phyloP scores from a whole-genome alignment of 2,888 invertebrate species.

The Agrypnus murinus region DNA sequence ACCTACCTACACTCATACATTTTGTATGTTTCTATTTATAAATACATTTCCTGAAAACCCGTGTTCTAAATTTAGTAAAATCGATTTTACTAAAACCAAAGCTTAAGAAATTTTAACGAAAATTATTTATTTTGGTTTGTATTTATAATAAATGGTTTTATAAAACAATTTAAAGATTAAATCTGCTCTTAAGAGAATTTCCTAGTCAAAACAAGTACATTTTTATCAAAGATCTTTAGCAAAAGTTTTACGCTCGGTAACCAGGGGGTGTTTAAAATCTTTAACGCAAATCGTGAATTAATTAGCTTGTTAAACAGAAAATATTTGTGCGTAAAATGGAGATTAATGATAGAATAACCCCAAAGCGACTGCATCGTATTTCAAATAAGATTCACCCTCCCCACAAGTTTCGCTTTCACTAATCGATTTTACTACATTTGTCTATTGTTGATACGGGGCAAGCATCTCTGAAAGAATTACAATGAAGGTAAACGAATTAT shows the following conservation, averaged over 20 bases:
- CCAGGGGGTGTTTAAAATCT: slow-evolving; percentile 21
- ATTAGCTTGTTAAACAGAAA: slow-evolving; percentile 32
- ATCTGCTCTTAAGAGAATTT: slow-evolving; percentile 12
- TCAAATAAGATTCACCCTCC: slow-evolving; percentile 17
- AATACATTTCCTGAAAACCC: no score
- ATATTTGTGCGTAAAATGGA: slow-evolving; percentile 28
- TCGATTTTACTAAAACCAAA: no score
- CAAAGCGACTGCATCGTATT: slow-evolving; percentile 28
- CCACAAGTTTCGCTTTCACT: slow-evolving; percentile 17
- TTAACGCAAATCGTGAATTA: slow-evolving; percentile 28
- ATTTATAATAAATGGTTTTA: slow-evolving; percentile 12
- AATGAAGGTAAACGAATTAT: slow-evolving; percentile 19
- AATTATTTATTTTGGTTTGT: slow-evolving; percentile 11
- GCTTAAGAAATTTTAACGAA: no score
- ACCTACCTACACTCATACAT: no score
- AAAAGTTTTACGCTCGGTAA: slow-evolving; percentile 6
- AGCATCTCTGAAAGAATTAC: slow-evolving; percentile 9
- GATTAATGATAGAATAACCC: slow-evolving; percentile 25
- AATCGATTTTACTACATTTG: slow-evolving; percentile 28
- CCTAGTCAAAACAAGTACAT: slow-evolving; percentile 8
- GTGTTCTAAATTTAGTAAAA: no score
- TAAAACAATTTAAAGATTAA: slow-evolving; percentile 18
- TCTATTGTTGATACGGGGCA: slow-evolving; percentile 11
- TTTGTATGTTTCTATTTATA: no score
- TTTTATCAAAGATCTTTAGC: slow-evolving; percentile 13